Evolutionary conservation across 2,888 invertebrate genomes (phyloP).

Genomic region (Ochropleura plecta): DNA sequence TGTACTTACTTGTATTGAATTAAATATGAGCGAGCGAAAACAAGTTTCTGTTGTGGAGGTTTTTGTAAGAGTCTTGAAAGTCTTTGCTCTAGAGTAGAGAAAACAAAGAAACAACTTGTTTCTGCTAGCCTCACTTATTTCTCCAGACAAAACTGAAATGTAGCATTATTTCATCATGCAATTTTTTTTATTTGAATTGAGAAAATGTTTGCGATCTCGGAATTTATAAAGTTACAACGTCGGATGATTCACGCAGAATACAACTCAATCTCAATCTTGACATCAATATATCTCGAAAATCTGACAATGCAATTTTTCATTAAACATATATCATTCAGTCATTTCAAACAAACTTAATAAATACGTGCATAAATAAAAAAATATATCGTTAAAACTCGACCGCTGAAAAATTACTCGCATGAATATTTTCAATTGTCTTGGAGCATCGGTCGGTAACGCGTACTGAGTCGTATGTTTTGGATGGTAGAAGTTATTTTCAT

Average conservation of each 20-base stretch:
- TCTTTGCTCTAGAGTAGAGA: not conserved
- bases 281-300: slow-evolving; percentile 51
- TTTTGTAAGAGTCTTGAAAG: not conserved
- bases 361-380: slow-evolving; percentile 64
- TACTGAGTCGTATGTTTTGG: slow-evolving; percentile 78
- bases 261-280: slow-evolving; percentile 57
- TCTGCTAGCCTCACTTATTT: not conserved
- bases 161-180: not conserved
- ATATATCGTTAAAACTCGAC: slow-evolving; percentile 56
- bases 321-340: slow-evolving; percentile 61
- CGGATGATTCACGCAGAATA: slow-evolving; percentile 35
- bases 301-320: slow-evolving; percentile 62
- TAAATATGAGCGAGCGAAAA: not conserved
- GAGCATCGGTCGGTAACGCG: slow-evolving; percentile 66
- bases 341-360: slow-evolving; percentile 54
- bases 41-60: not conserved
- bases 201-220: slow-evolving; percentile 18
- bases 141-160: not conserved
- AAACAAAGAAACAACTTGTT: not conserved
- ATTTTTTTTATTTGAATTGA: slow-evolving; percentile 4
- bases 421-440: slow-evolving; percentile 70
- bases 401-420: slow-evolving; percentile 75
- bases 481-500: slow-evolving; percentile 74
- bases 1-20: not conserved
- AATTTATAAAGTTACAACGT: slow-evolving; percentile 35